Conservation (phyloP, 2,888 invertebrate species). For the Sphaerophoria rueppellii region DNA sequence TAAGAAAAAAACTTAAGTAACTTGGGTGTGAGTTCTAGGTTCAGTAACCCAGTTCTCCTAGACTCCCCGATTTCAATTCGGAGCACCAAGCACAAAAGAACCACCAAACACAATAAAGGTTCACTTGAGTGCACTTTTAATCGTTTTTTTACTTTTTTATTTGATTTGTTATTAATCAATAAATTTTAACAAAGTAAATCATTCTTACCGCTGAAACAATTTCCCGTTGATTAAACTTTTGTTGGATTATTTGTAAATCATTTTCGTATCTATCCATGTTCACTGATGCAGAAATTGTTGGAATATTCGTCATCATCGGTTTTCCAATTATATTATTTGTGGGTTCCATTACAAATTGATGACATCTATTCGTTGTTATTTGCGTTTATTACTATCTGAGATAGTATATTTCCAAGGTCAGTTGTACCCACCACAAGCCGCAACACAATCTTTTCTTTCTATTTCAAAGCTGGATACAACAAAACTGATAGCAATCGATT, state of each 20-base stretch:
- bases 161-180: neutral
- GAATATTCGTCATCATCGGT: conserved; percentile 17
- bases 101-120: too few species aligned
- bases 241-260: conserved; percentile 78
- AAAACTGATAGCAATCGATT: conserved; percentile 1
- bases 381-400: too few species aligned
- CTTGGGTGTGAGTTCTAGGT: too few species aligned
- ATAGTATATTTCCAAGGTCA: conserved; percentile 11
- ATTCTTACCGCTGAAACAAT: conserved; percentile 78
- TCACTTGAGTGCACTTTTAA: too few species aligned
- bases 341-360: conserved; percentile 10
- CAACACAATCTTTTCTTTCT: too few species aligned
- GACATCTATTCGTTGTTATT: neutral
- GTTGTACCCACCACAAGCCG: neutral
- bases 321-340: neutral
- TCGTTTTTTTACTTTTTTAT: neutral
- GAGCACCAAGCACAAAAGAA: too few species aligned
- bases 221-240: conserved; percentile 80
- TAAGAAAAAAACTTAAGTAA: too few species aligned
- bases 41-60: too few species aligned
- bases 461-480: too few species aligned
- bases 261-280: conserved; percentile 18
- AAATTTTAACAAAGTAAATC: conserved; percentile 8
- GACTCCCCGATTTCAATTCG: too few species aligned
- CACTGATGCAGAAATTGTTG: conserved; percentile 13